phyloP scores from a whole-genome alignment of 1,140 invertebrate species.

The Drosophila albomicans region DNA sequence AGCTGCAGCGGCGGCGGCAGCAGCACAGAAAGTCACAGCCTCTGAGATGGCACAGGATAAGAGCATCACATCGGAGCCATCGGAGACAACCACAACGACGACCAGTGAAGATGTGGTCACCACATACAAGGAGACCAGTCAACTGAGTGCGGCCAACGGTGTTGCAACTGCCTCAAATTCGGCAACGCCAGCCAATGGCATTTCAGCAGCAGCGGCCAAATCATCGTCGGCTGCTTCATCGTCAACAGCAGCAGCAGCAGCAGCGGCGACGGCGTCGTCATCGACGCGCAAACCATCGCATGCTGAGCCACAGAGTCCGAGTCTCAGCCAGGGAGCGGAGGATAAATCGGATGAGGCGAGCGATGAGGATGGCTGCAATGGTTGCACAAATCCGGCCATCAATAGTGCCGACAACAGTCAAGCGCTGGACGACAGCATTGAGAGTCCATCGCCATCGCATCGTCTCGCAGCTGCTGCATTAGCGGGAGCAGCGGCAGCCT shows the following conservation, averaged over 20 bases:
- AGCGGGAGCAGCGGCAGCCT: not conserved
- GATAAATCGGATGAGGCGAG: constrained; percentile 77
- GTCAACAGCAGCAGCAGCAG: not conserved
- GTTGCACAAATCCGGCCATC: constrained; percentile 51
- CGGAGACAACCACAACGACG: constrained; percentile 83
- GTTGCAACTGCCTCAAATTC: constrained; percentile 2
- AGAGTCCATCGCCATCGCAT: constrained; percentile 71
- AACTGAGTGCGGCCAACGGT: constrained; percentile 69
- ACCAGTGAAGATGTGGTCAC: constrained; percentile 84
- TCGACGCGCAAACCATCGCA: constrained; percentile 6
- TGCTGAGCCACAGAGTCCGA: constrained; percentile 48
- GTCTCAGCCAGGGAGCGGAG: constrained; percentile 48
- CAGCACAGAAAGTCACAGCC: constrained; percentile 30
- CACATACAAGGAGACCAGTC: constrained; percentile 81
- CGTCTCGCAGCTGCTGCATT: constrained; percentile 14
- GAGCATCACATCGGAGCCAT: constrained; percentile 83
- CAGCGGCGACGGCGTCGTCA: not conserved
- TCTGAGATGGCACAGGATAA: constrained; percentile 79
- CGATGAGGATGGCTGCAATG: constrained; percentile 66
- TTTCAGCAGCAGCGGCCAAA: not conserved
- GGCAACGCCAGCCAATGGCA: not conserved
- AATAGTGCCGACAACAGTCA: constrained; percentile 79
- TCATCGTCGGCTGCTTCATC: not conserved
- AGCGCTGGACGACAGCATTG: constrained; percentile 77
- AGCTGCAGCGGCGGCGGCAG: not conserved